A percentile compares a stretch with the other conserved stretches of the same genome.
Evolutionary conservation across 2,113 vertebrate species (phyloP).

Genomic region (Lepus americanus): DNA sequence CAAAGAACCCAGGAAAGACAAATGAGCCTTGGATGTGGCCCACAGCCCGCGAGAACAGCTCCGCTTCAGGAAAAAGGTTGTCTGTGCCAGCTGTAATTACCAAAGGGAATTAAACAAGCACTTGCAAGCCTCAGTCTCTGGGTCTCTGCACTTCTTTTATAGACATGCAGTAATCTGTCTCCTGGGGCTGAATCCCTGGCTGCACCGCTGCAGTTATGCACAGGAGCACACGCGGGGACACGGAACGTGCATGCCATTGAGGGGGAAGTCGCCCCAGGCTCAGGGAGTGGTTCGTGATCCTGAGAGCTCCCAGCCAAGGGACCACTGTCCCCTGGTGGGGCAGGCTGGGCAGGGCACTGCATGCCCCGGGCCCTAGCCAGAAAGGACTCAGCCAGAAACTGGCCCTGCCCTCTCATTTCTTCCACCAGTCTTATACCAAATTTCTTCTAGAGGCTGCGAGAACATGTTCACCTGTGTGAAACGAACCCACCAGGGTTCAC

Average conservation of each 20-base stretch:
- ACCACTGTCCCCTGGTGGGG: neutral
- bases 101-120: neutral
- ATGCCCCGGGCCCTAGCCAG: neutral
- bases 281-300: neutral
- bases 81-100: neutral
- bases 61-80: neutral
- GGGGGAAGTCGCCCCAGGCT: neutral
- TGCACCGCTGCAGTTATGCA: neutral
- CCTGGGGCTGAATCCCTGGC: neutral
- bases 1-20: neutral
- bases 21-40: neutral
- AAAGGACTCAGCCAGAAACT: neutral
- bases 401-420: neutral
- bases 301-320: neutral
- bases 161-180: slow-evolving; percentile 30
- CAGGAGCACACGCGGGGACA: neutral
- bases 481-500: neutral
- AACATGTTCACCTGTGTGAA: neutral
- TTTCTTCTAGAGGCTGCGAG: neutral
- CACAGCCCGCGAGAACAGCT: neutral
- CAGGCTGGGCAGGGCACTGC: neutral
- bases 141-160: neutral
- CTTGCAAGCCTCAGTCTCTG: neutral
- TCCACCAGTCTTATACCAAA: neutral
- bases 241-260: rapidly evolving